These are phyloP conservation scores for Anarrhichthys ocellatus DNA, from an alignment of 2,113 vertebrate genomes.

Conservation along the genomic window DNA sequence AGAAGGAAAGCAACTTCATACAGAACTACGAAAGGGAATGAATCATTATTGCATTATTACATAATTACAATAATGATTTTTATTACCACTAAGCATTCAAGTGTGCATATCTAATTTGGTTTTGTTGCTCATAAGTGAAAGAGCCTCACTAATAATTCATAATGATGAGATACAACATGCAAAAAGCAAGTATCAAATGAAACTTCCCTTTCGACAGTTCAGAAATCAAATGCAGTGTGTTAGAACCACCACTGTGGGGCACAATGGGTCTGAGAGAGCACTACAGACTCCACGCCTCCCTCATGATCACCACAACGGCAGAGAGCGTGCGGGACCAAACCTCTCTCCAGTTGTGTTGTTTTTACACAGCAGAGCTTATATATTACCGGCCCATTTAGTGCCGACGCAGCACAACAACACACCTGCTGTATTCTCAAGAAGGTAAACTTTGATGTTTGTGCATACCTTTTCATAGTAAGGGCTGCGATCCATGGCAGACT, in stretches of 20 bases:
- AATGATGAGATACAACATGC: background rate
- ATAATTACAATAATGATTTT: background rate
- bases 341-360: background rate
- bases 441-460: background rate
- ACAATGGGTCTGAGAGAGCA: slow-evolving; percentile 16
- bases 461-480: slow-evolving; percentile 90
- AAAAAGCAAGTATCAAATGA: background rate
- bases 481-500: slow-evolving; percentile 92
- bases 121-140: background rate
- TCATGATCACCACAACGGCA: background rate
- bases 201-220: background rate
- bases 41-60: background rate
- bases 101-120: background rate
- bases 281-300: background rate
- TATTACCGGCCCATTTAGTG: background rate
- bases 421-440: background rate
- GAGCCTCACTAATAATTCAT: background rate
- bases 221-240: slow-evolving; percentile 34
- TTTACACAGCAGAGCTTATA: background rate
- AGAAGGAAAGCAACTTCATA: slow-evolving; percentile 24
- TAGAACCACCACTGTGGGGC: slow-evolving; percentile 58
- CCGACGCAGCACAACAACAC: no score
- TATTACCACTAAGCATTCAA: background rate
- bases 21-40: background rate
- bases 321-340: background rate